Evolutionary conservation across 2,888 invertebrate genomes (phyloP), one percentile per base, ranked within the genome.

Genomic region (Drosophila bunnanda): DNA sequence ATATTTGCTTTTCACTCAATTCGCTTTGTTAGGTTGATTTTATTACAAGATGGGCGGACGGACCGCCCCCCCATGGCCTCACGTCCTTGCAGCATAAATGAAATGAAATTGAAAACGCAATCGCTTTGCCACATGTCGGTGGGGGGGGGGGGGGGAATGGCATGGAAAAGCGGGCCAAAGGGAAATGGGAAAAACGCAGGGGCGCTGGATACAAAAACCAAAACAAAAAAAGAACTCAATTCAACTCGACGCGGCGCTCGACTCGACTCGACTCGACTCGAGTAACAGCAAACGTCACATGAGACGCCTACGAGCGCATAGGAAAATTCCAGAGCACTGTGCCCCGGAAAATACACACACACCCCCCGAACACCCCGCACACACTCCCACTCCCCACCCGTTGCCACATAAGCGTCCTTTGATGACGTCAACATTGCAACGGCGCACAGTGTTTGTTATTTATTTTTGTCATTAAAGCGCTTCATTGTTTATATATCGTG

Each of bases 1-100:
- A 89, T 90, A 87, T 89, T 90, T 90, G 91, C 85, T 78, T 84
- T 89, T 82, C 90, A 90, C 90, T 91, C 88, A 89, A 87, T 87
- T 88, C 90, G 81, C 88, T 91, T 89, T 90, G 89, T 90, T 86
- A 76, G 80, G 70, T 80, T 82, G 79, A 85, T 89, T 89, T 89
- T 85, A 86, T 89, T 78, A 84, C 84, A 64, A 56, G 36, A 41
- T 36, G 52, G 25, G 44, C 22, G 44, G 41, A 13, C 30, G n/a
- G 22, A n/a, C 22, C 20, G 17, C 28, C 32, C 20, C 54, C 2
- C 38, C 3, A 13, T 8, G 22, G 28, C 17, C 39, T n/a, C 39
- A 20, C 66, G 10, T 52, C 46, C 32, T 41, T 43, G 52, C 57
- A 25, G 75, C 66, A 73, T 75, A 66, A 73, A 73, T 55, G 59